A percentile compares a stretch with the other conserved stretches of the same genome.
Evolutionary conservation across 2,113 vertebrate genomes (phyloP).

Genomic region (Crotalus tigris): DNA sequence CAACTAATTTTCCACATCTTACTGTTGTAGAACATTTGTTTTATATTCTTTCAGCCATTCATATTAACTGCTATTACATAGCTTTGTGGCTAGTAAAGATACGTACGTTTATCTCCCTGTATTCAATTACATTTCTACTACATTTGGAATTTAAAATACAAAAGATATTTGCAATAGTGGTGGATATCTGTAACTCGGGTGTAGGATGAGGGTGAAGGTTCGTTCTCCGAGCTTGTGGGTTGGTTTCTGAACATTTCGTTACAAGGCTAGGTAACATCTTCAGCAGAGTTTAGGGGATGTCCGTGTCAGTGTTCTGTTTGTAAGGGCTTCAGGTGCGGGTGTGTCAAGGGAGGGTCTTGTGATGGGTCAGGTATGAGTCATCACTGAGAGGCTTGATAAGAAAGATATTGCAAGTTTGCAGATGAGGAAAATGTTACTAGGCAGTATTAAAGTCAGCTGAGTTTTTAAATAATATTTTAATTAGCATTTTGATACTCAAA

Average conservation of each 20-base stretch:
- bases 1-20: neutral
- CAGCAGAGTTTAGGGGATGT: too few species aligned
- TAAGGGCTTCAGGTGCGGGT: too few species aligned
- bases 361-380: too few species aligned
- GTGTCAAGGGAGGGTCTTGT: too few species aligned
- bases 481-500: neutral
- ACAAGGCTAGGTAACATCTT: too few species aligned
- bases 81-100: neutral
- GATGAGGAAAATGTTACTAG: neutral
- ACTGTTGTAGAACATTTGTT: neutral
- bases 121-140: neutral
- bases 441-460: neutral
- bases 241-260: too few species aligned
- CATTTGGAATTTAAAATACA: neutral
- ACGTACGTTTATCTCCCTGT: neutral
- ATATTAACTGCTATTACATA: neutral
- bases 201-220: too few species aligned
- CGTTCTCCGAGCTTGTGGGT: too few species aligned
- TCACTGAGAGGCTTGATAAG: too few species aligned
- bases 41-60: neutral
- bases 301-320: too few species aligned
- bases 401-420: neutral
- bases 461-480: neutral
- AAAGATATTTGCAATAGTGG: neutral
- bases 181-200: too few species aligned